Percentiles rank a stretch among this genome's conserved stretches.
Evolutionary conservation across 2,797 vertebrate genomes (phyloP).

Genomic region (Anomalospiza imberbis): DNA sequence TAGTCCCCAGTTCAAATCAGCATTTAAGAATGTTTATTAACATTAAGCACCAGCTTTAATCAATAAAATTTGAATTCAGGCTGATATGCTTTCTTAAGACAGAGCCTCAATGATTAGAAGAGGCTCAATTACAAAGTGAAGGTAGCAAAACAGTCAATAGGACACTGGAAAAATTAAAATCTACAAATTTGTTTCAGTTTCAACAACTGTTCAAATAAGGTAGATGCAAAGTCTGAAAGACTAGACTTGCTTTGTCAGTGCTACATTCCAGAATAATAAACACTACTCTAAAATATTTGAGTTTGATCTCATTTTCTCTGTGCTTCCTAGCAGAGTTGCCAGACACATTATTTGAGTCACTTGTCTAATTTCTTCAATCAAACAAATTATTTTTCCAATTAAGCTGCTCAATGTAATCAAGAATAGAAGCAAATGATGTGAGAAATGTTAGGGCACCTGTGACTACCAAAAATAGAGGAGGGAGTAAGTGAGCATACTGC

Average conservation of each 20-base stretch:
- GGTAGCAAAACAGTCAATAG: not conserved
- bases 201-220: not conserved
- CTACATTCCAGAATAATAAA: slow-evolving; percentile 16
- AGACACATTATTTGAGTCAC: not conserved
- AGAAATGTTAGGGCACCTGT: not conserved
- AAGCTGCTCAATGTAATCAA: slow-evolving; percentile 24
- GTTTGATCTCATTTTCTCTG: not conserved
- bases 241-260: not conserved
- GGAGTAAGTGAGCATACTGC: not conserved
- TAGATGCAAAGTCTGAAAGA: not conserved
- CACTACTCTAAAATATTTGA: not conserved
- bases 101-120: not conserved
- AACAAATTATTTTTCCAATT: slow-evolving; percentile 39
- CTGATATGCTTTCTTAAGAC: not conserved
- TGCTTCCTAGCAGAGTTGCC: not conserved
- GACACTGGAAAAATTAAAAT: not conserved
- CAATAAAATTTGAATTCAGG: not conserved
- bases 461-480: slow-evolving; percentile 3
- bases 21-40: slow-evolving; percentile 7
- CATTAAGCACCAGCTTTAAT: not conserved
- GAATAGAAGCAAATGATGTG: slow-evolving; percentile 5
- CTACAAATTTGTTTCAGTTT: not conserved
- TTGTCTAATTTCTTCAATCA: slow-evolving; percentile 36
- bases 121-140: not conserved
- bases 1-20: not conserved